Percentiles rank a stretch among this genome's conserved stretches.
Conservation (phyloP, 2,888 invertebrate genomes). For the Amiota communis region DNA sequence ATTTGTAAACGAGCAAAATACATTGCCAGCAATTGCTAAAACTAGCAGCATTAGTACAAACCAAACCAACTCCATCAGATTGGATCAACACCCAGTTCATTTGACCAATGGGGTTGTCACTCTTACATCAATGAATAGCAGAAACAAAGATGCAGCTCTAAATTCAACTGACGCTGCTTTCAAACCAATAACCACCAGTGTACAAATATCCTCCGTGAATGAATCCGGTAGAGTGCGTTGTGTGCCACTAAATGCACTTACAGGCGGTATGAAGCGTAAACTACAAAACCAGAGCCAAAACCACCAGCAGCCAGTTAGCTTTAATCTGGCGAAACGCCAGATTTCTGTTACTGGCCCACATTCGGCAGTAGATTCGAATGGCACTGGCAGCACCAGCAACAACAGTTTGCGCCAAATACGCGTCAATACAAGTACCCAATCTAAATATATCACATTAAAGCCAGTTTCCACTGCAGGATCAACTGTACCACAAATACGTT, state of each 20-base stretch:
- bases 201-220: not conserved
- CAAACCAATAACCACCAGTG: not conserved
- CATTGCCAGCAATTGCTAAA: no score
- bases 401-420: constrained; percentile 43
- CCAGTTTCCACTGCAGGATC: not conserved
- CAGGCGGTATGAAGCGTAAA: constrained; percentile 19
- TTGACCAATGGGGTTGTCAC: not conserved
- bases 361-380: not conserved
- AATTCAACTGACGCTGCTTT: constrained; percentile 26
- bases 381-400: not conserved
- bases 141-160: not conserved
- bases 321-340: not conserved
- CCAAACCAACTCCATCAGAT: no score
- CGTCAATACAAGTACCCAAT: constrained; percentile 40
- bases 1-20: not conserved
- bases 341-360: not conserved
- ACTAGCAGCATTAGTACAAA: no score
- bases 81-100: not conserved
- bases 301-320: not conserved
- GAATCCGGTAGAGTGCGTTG: constrained; percentile 39
- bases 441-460: constrained; percentile 39
- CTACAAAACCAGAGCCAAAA: not conserved
- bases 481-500: not conserved
- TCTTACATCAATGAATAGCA: not conserved
- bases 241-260: constrained; percentile 44